These are phyloP conservation scores for Pecten maximus DNA, from an alignment of 2,888 invertebrate species.

Conservation along the genomic window DNA sequence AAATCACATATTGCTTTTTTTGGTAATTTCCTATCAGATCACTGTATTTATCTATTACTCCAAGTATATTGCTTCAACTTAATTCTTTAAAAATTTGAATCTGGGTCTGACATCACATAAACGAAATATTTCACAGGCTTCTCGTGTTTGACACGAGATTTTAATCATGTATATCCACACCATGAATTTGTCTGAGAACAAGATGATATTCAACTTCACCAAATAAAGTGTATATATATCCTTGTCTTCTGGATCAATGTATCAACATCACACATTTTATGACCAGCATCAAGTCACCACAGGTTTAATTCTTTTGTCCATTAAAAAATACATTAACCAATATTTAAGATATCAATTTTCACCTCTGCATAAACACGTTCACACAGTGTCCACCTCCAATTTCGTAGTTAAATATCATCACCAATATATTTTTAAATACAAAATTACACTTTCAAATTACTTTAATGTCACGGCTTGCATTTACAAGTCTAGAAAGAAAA, in stretches of 20 bases:
- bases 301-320: background rate
- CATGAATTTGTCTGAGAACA: background rate
- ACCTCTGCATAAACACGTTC: background rate
- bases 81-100: background rate
- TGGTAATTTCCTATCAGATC: background rate
- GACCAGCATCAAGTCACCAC: background rate
- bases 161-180: background rate
- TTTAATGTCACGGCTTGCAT: background rate
- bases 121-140: background rate
- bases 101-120: background rate
- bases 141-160: background rate
- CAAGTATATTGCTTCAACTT: background rate
- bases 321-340: conserved; percentile 1
- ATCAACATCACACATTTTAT: background rate
- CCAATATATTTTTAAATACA: background rate
- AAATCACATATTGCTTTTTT: background rate
- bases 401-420: background rate
- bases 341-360: background rate
- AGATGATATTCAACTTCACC: background rate
- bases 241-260: background rate
- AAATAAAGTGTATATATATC: background rate
- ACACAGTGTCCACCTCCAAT: background rate
- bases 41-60: background rate
- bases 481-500: background rate
- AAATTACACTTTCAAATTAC: background rate